Evolutionary conservation across 2,888 invertebrate genomes (phyloP), one percentile per base, ranked within the genome.

Genomic region (Elmis aenea): DNA sequence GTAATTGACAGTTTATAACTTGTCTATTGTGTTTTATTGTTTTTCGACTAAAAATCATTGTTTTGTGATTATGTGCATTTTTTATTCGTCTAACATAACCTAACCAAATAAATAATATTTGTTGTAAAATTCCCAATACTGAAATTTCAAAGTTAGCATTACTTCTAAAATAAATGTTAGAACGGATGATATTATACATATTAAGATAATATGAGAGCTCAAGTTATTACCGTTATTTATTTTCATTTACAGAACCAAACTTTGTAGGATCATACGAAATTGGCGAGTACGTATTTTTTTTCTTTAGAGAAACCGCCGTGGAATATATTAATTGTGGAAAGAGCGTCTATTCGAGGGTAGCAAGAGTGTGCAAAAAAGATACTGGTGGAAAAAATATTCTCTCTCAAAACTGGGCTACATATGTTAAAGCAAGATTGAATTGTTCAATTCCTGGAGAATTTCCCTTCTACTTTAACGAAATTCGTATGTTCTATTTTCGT

Each of bases 401-500:
- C 33, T 83, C 84, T 47, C 92, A 94, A 69, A 94, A 93, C 67
- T 95, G 94, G 94, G 91, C 92, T 39, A 93, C 93, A 3, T 95
- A 92, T 66, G 73, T 94, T 47, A 95, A 95, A 68, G 93, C 94
- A 3, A 76, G 94, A 36, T 79, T 95, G 50, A 95, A 94, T 71
- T 95, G 95, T 71, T 93, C 93, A 58, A 90, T 95, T 61, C 94
- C 96, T 6, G 96, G 96, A 52, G 94, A 95, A 63, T 95, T 92
- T 65, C 95, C 96, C 1, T 97, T 96, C 74, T 95, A 96, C 71
- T 96, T 97, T 77, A 93, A 97, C 71, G 95, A 95, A 74, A 93
- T 96, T 64, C 94, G 88, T 88, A 74, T 85, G 87, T 34, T 9
- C 3, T 14, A 26, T 21, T 20, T 22, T 6, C 16, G 12, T 13